Conservation (phyloP, 1,140 invertebrate species). For the Drosophila murphyi region DNA sequence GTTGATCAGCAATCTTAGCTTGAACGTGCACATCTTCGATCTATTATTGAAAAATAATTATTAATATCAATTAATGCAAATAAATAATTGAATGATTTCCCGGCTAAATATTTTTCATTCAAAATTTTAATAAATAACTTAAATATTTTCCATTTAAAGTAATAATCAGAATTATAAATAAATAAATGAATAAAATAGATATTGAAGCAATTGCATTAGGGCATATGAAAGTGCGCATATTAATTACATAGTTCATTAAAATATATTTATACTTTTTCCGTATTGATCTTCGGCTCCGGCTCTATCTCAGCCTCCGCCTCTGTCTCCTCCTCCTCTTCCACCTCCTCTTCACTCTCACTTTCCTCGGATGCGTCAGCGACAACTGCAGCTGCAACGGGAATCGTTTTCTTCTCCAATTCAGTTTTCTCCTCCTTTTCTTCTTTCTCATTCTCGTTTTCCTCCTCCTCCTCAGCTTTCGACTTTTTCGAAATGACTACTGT, state of each 20-base stretch:
- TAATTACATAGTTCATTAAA: not conserved
- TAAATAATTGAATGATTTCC: not conserved
- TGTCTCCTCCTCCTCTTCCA: constrained; percentile 11
- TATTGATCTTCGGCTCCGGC: constrained; percentile 6
- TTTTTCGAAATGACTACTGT: no score
- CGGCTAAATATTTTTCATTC: not conserved
- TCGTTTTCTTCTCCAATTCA: not conserved
- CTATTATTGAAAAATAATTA: constrained; percentile 1
- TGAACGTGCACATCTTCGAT: not conserved
- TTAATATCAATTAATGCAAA: not conserved
- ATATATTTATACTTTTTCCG: constrained; percentile 17
- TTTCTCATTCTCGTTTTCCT: not conserved
- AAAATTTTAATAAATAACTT: no score
- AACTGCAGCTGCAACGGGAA: not conserved
- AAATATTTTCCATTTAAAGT: no score
- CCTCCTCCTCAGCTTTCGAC: no score
- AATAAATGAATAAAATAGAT: not conserved
- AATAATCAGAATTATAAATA: no score
- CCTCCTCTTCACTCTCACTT: not conserved
- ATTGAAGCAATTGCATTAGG: not conserved
- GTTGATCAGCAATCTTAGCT: not conserved
- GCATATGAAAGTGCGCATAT: not conserved
- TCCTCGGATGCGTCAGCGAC: constrained; percentile 16
- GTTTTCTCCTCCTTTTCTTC: not conserved
- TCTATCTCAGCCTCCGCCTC: constrained; percentile 9